Evolutionary conservation across 2,797 vertebrate genomes (phyloP), one percentile per base, ranked within the genome.

Genomic region (Brotula barbata): DNA sequence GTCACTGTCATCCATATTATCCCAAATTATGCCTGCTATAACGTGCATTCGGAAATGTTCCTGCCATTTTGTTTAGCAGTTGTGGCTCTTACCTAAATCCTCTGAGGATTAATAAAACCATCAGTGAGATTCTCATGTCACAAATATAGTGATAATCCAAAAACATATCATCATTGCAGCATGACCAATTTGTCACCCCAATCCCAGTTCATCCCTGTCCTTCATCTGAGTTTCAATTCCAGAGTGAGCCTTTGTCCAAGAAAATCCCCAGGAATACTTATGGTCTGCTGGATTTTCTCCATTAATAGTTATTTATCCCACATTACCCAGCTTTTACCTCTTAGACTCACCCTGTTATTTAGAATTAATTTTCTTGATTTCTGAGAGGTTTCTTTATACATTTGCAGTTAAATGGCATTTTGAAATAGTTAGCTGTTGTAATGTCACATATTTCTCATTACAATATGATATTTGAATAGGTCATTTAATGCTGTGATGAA

Each of bases 121-220:
- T 39, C 15, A 17, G 41, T 67, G 70, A 83, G 82, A 82, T 87
- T 86, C 84, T 10, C 37, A 80, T 11, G 70, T 83, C 69, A 82
- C 47, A 22, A 75, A 68, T 44, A 2, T 75, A 78, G 61, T 78
- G 79, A 62, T 87, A 83, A 85, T 87, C 85, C 81, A 77, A 56
- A n/a, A 67, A 42, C 63, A 66, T 54, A 78, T 62, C 43, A 2
- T 58, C 64, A 71, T 66, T 45, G 19, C 73, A 73, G 58, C 44
- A 57, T 47, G 49, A 64, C 49, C 37, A n/a, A 15, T n/a, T 39
- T 39, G 37, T n/a, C 34, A 36, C 41, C 31, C 40, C 45, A 54
- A 41, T 37, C 40, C 37, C 25, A 36, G 21, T 62, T 59, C 51
- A 73, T 62, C 41, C 14, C 17, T 68, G 45, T 57, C 31, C 31